phyloP scores from a whole-genome alignment of 1,140 invertebrate genomes.

The Euglossa dilemma region DNA sequence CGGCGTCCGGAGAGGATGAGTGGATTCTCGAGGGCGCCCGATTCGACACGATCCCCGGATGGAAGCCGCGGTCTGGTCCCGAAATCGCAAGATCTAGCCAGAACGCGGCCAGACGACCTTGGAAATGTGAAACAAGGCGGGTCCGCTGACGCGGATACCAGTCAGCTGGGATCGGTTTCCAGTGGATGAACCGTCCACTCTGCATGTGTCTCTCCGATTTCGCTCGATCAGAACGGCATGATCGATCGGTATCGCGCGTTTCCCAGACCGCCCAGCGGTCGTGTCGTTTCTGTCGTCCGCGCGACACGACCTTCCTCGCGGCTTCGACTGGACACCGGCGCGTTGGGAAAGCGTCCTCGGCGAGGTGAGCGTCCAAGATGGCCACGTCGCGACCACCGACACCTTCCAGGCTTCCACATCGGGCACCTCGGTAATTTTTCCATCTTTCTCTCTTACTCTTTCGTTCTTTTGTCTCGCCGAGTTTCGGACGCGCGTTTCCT shows the following conservation, averaged over 20 bases:
- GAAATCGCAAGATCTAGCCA: neutral
- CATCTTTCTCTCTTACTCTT: too few species aligned
- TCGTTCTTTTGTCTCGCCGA: neutral
- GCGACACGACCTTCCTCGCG: neutral
- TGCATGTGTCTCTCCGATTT: conserved; percentile 74
- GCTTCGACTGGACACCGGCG: neutral
- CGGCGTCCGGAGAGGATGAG: neutral
- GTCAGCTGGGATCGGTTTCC: conserved; percentile 69
- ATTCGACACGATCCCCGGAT: neutral
- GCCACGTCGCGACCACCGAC: too few species aligned
- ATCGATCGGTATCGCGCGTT: conserved; percentile 49
- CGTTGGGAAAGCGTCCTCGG: conserved; percentile 1
- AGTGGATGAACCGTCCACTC: conserved; percentile 71
- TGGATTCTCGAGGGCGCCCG: conserved; percentile 10
- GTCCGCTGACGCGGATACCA: conserved; percentile 56
- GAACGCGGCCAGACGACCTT: conserved; percentile 62
- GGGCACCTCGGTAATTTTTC: neutral
- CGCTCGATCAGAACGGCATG: conserved; percentile 70
- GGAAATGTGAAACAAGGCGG: conserved; percentile 62
- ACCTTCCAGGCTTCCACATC: neutral
- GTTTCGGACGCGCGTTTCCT: too few species aligned
- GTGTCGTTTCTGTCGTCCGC: neutral
- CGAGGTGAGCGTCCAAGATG: too few species aligned
- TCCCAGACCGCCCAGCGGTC: conserved; percentile 23
- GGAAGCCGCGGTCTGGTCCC: neutral